Percentiles rank a stretch among this genome's conserved stretches.
Evolutionary conservation across 2,888 invertebrate species (phyloP).

Genomic region (Rosalia funebris): DNA sequence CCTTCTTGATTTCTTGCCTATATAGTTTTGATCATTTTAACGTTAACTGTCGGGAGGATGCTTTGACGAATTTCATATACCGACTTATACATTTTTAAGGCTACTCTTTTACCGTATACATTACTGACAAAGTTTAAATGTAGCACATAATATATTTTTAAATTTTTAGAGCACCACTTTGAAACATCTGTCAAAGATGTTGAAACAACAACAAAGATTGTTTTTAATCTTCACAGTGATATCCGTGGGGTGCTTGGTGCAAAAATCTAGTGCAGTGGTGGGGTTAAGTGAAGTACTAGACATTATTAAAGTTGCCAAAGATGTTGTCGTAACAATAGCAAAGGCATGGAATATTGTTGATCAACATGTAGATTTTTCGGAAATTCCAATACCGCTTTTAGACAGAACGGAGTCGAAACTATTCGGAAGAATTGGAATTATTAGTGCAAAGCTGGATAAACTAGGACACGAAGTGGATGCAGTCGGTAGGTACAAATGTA

Average conservation of each 20-base stretch:
- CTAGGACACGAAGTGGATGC: constrained; percentile 57
- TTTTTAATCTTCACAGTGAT: constrained; percentile 25
- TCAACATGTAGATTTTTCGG: constrained; percentile 64
- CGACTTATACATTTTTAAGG: no score
- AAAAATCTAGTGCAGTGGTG: constrained; percentile 28
- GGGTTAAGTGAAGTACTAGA: constrained; percentile 68
- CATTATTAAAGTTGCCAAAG: constrained; percentile 69
- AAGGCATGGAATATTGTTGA: constrained; percentile 74
- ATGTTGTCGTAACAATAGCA: constrained; percentile 70
- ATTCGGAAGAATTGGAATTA: constrained; percentile 65
- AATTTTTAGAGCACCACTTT: no score
- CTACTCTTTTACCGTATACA: no score
- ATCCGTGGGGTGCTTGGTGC: constrained; percentile 25
- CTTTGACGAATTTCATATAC: not conserved
- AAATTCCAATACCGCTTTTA: constrained; percentile 71
- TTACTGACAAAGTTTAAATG: no score
- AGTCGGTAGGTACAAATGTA: constrained; percentile 44
- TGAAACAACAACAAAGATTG: constrained; percentile 4
- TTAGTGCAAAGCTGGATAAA: constrained; percentile 61
- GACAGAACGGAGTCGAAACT: constrained; percentile 71
- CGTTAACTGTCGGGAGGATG: not conserved
- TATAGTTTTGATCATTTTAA: not conserved
- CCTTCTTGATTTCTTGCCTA: not conserved
- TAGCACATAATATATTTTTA: no score
- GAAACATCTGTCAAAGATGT: constrained; percentile 25